These are phyloP conservation scores for Percopsis transmontana DNA, from an alignment of 2,113 vertebrate genomes.

Conservation along the genomic window DNA sequence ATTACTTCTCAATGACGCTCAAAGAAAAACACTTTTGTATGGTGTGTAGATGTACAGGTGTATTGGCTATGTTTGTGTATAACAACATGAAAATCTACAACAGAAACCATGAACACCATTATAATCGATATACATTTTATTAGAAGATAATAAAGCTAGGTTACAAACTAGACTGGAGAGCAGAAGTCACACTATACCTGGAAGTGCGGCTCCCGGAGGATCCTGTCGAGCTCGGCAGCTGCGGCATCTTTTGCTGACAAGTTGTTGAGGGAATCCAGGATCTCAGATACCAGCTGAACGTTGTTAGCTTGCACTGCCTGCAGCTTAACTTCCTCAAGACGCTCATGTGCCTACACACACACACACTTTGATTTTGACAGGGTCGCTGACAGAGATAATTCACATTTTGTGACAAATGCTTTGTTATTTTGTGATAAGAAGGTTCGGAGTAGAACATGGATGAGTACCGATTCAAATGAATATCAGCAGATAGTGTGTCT, in stretches of 20 bases:
- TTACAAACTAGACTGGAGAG: background rate
- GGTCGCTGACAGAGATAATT: background rate
- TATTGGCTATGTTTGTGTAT: too few relatives aligned
- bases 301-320: slow-evolving; percentile 94
- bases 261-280: slow-evolving; percentile 89
- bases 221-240: slow-evolving; percentile 85
- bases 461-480: too few relatives aligned
- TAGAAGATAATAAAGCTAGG: background rate
- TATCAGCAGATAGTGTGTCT: too few relatives aligned
- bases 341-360: slow-evolving; percentile 88
- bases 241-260: slow-evolving; percentile 83
- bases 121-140: background rate
- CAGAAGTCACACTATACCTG: slow-evolving; percentile 77
- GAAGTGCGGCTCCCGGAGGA: slow-evolving; percentile 95
- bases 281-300: slow-evolving; percentile 90
- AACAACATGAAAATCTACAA: too few relatives aligned
- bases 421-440: too few relatives aligned
- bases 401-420: too few relatives aligned
- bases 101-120: background rate
- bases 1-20: background rate
- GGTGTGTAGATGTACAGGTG: background rate
- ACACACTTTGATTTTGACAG: slow-evolving; percentile 12
- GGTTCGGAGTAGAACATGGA: too few relatives aligned
- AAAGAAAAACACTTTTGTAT: background rate
- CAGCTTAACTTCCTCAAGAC: slow-evolving; percentile 92